Conservation (phyloP, 1,140 invertebrate species). For the Philotrypesis tridentata region DNA sequence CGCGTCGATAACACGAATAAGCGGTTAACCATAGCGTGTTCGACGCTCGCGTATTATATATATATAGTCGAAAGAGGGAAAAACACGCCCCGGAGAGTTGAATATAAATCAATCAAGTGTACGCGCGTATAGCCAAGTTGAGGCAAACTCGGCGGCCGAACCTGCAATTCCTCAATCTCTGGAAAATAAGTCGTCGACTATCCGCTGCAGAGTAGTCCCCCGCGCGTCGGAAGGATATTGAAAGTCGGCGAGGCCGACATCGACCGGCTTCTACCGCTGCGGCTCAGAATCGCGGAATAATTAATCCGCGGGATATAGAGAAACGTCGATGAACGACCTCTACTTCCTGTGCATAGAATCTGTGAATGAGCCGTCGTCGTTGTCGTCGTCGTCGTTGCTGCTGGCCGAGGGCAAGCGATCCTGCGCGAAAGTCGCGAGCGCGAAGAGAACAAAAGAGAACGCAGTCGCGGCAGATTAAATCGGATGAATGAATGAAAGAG, state of each 20-base stretch:
- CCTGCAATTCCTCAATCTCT: background rate
- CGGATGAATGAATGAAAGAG: too few species aligned
- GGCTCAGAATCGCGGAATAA: background rate
- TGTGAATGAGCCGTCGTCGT: background rate
- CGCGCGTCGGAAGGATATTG: background rate
- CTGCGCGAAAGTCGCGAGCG: too few species aligned
- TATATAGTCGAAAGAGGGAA: background rate
- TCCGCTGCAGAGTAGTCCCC: too few species aligned
- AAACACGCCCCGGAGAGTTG: background rate
- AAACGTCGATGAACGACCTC: background rate
- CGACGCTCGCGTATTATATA: too few species aligned
- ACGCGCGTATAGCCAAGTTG: background rate
- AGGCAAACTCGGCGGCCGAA: background rate
- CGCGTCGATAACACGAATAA: too few species aligned
- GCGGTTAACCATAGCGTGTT: too few species aligned
- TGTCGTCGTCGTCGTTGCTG: too few species aligned
- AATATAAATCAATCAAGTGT: background rate
- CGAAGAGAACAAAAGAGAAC: too few species aligned
- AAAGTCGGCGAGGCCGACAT: background rate
- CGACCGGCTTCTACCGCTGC: background rate
- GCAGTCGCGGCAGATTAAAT: too few species aligned
- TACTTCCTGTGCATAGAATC: background rate
- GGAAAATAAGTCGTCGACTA: background rate
- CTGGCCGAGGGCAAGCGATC: too few species aligned
- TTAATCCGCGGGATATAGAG: background rate